A percentile compares a stretch with the other conserved stretches of the same genome.
Evolutionary conservation across 2,113 vertebrate genomes (phyloP).

Genomic region (Junco hyemalis): DNA sequence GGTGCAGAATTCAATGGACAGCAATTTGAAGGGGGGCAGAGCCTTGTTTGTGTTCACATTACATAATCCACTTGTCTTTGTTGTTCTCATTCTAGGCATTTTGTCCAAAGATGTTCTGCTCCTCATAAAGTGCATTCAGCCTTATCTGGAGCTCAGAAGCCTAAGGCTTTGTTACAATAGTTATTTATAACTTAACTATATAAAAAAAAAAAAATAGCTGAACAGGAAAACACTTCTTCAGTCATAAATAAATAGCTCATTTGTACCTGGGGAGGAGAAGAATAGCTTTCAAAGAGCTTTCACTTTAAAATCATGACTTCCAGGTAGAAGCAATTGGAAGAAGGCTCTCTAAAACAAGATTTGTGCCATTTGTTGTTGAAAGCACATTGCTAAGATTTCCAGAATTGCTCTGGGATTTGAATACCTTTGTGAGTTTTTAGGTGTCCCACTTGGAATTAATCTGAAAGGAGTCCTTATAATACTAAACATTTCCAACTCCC

Average conservation of each 20-base stretch:
- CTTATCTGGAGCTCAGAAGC: conserved; percentile 22
- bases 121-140: conserved; percentile 51
- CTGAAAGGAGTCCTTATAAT: background rate
- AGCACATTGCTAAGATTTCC: background rate
- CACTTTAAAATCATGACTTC: conserved; percentile 14
- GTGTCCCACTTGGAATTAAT: background rate
- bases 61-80: background rate
- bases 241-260: conserved; percentile 50
- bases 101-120: conserved; percentile 26
- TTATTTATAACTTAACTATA: conserved; percentile 32
- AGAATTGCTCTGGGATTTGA: background rate
- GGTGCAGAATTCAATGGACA: conserved; percentile 15
- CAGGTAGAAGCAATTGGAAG: background rate
- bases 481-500: background rate
- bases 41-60: conserved; percentile 20
- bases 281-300: conserved; percentile 36
- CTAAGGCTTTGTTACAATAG: conserved; percentile 22
- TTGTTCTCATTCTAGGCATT: background rate
- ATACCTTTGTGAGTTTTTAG: background rate
- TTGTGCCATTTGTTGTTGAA: background rate
- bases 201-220: background rate
- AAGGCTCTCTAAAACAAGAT: background rate
- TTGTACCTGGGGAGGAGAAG: conserved; percentile 8
- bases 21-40: fast-evolving
- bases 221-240: conserved; percentile 20